These are phyloP conservation scores for Aurelia coerulea DNA, from an alignment of 30 jellyfish, hydroid and myxozoan genomes.

Conservation along the genomic window DNA sequence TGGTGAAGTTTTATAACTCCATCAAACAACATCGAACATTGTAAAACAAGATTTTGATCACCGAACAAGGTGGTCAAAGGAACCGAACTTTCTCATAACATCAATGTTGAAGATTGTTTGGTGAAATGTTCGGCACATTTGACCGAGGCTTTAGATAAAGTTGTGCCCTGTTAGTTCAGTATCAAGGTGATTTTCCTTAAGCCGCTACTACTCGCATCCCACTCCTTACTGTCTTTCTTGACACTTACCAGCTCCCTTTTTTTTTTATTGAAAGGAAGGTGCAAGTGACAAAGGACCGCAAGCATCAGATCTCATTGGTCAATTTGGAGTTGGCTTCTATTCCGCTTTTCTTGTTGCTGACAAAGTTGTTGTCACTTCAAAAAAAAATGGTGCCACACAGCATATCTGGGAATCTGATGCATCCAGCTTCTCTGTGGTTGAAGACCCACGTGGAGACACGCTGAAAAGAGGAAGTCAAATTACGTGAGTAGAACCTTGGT, in stretches of 20 bases:
- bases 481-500: conserved; percentile 58
- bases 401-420: conserved; percentile 99
- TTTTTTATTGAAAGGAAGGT: conserved; percentile 8
- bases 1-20: too few species aligned
- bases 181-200: too few species aligned
- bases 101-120: too few species aligned
- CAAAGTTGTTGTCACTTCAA: conserved; percentile 98
- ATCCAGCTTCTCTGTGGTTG: conserved; percentile 87
- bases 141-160: too few species aligned
- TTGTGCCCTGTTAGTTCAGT: too few species aligned
- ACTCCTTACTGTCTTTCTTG: too few species aligned
- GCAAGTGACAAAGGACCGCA: conserved; percentile 67
- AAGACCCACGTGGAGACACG: conserved; percentile 99
- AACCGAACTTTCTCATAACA: too few species aligned
- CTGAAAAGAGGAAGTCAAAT: conserved; percentile 97
- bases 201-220: too few species aligned
- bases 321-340: conserved; percentile 99
- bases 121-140: too few species aligned
- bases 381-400: conserved; percentile 95
- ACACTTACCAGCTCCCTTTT: neutral
- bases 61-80: too few species aligned
- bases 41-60: too few species aligned
- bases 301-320: conserved; percentile 99
- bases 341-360: conserved; percentile 99
- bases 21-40: too few species aligned